phyloP scores from a whole-genome alignment of 2,113 vertebrate genomes.

The Grammomys dolichurus region DNA sequence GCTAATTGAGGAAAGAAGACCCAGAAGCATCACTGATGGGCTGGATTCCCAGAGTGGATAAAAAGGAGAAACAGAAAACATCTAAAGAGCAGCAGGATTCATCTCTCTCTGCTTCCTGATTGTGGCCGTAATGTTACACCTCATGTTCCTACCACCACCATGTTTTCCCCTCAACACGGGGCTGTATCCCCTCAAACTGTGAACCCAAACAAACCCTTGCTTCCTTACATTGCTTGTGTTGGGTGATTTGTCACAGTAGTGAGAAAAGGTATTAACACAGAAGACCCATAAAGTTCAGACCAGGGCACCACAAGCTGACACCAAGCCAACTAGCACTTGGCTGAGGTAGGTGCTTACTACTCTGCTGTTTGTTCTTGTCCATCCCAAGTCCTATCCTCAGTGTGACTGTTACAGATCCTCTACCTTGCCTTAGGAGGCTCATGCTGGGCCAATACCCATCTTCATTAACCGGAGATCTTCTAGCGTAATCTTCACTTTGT shows the following conservation, averaged over 20 bases:
- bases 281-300: neutral
- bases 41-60: neutral
- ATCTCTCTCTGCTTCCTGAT: neutral
- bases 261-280: neutral
- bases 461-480: neutral
- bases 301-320: neutral
- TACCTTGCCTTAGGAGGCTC: neutral
- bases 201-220: neutral
- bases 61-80: neutral
- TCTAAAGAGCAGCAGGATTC: neutral
- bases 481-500: neutral
- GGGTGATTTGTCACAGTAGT: neutral
- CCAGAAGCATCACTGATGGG: neutral
- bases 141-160: neutral
- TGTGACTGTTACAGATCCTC: neutral
- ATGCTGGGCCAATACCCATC: neutral
- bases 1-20: neutral
- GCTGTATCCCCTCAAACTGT: neutral
- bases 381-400: neutral
- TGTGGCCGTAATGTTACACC: neutral
- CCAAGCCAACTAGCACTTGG: neutral
- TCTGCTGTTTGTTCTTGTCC: neutral
- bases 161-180: neutral
- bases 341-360: neutral
- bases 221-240: neutral